Conservation (phyloP, 2,888 invertebrate species). For the Campoletis raptor region DNA sequence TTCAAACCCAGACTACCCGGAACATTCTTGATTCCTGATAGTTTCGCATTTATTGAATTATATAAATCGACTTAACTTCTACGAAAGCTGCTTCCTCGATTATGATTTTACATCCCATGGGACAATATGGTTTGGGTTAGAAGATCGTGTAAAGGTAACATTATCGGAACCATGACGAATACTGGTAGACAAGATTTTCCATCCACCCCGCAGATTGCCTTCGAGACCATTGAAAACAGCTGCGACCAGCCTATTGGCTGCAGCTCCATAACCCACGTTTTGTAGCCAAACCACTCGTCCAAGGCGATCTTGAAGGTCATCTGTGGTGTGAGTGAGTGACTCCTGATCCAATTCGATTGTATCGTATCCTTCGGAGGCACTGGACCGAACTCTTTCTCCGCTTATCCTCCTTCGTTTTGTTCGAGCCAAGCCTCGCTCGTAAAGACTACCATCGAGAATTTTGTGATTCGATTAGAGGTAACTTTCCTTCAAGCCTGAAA, state of each 20-base stretch:
- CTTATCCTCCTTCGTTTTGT: conserved; percentile 13
- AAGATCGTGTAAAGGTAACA: conserved; percentile 7
- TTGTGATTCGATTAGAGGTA: conserved; percentile 41
- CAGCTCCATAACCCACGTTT: conserved; percentile 66
- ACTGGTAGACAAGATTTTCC: conserved; percentile 29
- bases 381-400: conserved; percentile 21
- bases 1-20: not conserved
- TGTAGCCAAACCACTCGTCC: conserved; percentile 11
- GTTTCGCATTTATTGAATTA: conserved; percentile 76
- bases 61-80: conserved; percentile 74
- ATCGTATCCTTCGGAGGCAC: conserved; percentile 12
- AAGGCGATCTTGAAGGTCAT: not conserved
- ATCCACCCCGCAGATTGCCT: conserved; percentile 46
- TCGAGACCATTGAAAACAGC: conserved; percentile 77
- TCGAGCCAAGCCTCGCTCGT: conserved; percentile 3
- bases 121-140: conserved; percentile 8
- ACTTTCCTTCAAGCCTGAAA: not conserved
- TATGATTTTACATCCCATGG: not conserved
- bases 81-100: conserved; percentile 13
- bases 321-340: conserved; percentile 3
- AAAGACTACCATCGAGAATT: conserved; percentile 27
- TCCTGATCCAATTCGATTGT: conserved; percentile 9
- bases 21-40: conserved; percentile 18
- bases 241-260: conserved; percentile 76
- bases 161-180: conserved; percentile 28